These are phyloP conservation scores for Pterobdella sp. DNA, from an alignment of 2,888 invertebrate species.

Conservation along the genomic window DNA sequence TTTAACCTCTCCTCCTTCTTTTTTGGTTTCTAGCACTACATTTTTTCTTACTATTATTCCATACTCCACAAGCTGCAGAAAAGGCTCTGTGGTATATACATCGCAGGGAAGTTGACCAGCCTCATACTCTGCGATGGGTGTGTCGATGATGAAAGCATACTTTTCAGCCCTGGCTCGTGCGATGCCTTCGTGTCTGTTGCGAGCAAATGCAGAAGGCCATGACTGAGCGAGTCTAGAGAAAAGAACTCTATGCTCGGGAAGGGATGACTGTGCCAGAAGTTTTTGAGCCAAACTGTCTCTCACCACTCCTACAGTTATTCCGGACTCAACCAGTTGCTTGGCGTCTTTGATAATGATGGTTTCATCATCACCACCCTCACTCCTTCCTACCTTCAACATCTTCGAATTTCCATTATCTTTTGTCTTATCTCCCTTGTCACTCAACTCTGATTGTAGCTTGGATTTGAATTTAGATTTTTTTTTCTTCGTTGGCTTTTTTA, in stretches of 20 bases:
- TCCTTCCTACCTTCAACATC: not conserved
- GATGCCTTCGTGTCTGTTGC: slow-evolving; percentile 36
- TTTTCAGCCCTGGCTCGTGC: slow-evolving; percentile 34
- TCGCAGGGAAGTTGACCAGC: slow-evolving; percentile 36
- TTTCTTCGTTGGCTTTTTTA: slow-evolving; percentile 23
- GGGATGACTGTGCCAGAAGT: slow-evolving; percentile 28
- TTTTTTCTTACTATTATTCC: slow-evolving; percentile 36
- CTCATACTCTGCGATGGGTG: slow-evolving; percentile 37
- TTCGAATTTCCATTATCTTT: not conserved
- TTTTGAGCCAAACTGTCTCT: slow-evolving; percentile 29
- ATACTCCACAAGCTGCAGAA: slow-evolving; percentile 35
- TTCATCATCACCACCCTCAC: not conserved
- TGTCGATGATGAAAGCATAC: slow-evolving; percentile 38
- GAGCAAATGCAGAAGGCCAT: slow-evolving; percentile 36
- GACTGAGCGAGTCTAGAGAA: slow-evolving; percentile 33
- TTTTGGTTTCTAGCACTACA: slow-evolving; percentile 4
- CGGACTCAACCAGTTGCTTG: slow-evolving; percentile 33
- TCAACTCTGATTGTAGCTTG: not conserved
- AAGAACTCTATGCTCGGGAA: slow-evolving; percentile 29
- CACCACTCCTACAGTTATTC: slow-evolving; percentile 34
- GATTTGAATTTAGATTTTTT: not conserved
- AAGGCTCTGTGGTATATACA: slow-evolving; percentile 38
- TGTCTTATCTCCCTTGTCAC: not conserved
- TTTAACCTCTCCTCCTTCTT: not conserved
- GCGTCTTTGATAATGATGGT: slow-evolving; percentile 21